Evolutionary conservation across 2,888 invertebrate genomes (phyloP).

Genomic region (Pecten maximus): DNA sequence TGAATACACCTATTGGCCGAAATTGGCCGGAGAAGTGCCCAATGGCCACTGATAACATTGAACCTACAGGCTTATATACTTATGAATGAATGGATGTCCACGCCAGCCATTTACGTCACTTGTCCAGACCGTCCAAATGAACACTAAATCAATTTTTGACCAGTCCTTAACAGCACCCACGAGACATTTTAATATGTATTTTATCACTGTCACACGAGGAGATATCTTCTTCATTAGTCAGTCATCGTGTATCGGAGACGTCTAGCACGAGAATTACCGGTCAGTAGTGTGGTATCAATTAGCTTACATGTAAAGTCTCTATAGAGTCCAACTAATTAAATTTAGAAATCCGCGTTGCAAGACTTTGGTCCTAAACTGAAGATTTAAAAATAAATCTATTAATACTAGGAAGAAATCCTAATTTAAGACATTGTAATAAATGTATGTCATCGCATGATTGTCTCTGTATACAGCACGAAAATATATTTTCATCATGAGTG

Average conservation of each 20-base stretch:
- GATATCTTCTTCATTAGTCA: slow-evolving; percentile 25
- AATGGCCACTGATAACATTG: not conserved
- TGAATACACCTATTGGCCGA: not conserved
- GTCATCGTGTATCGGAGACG: not conserved
- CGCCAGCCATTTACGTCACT: not conserved
- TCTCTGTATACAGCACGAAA: no score
- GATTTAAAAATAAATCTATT: no score
- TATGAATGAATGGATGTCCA: slow-evolving; percentile 15
- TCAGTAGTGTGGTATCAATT: not conserved
- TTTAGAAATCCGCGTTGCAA: no score
- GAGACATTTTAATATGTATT: not conserved
- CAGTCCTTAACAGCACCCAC: not conserved
- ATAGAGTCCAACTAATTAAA: no score
- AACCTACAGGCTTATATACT: not conserved
- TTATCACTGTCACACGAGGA: not conserved
- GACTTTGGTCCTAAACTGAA: no score
- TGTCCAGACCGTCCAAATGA: not conserved
- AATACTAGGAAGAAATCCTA: no score
- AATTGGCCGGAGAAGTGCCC: slow-evolving; percentile 25
- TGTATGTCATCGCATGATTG: no score
- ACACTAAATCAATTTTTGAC: not conserved
- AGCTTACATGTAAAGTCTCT: not conserved
- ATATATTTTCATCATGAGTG: no score
- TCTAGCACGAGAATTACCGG: not conserved
- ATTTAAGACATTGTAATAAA: no score